phyloP scores from a whole-genome alignment of 2,113 vertebrate genomes.

The Seriola dumerili region DNA sequence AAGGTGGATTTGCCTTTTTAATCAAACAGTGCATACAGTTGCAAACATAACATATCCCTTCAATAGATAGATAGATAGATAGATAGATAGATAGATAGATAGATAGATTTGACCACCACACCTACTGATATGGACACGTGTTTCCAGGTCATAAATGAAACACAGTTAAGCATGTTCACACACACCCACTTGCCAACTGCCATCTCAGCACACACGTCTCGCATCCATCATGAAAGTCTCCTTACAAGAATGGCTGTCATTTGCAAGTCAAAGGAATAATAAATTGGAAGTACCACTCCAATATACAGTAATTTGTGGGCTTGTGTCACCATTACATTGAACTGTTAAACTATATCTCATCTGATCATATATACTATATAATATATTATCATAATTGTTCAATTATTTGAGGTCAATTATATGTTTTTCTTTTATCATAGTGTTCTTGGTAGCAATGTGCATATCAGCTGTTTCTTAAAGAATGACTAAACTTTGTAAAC shows the following conservation, averaged over 20 bases:
- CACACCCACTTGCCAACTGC: not conserved
- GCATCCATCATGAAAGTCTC: not conserved
- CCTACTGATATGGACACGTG: conserved; percentile 26
- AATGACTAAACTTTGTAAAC: too few relatives aligned
- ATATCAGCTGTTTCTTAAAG: too few relatives aligned
- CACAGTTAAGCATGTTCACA: not conserved
- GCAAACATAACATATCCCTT: too few relatives aligned
- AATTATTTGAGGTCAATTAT: too few relatives aligned
- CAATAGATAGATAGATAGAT: too few relatives aligned
- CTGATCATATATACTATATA: not conserved
- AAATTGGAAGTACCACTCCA: conserved; percentile 4
- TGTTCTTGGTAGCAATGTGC: too few relatives aligned
- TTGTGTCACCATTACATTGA: too few relatives aligned
- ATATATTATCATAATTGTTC: not conserved
- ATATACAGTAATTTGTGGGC: not conserved
- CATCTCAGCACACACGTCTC: not conserved
- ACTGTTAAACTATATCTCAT: not conserved
- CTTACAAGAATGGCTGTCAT: conserved; percentile 14
- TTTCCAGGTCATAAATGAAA: conserved; percentile 35
- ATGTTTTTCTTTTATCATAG: too few relatives aligned
- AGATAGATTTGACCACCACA: conserved; percentile 45
- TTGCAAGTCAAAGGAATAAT: conserved; percentile 56
- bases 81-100: too few relatives aligned
- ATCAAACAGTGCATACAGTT: too few relatives aligned
- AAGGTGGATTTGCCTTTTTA: too few relatives aligned